Base-by-base conservation (phyloP, 2,113 vertebrate genomes). In the Rhinolophus ferrumequinum region DNA sequence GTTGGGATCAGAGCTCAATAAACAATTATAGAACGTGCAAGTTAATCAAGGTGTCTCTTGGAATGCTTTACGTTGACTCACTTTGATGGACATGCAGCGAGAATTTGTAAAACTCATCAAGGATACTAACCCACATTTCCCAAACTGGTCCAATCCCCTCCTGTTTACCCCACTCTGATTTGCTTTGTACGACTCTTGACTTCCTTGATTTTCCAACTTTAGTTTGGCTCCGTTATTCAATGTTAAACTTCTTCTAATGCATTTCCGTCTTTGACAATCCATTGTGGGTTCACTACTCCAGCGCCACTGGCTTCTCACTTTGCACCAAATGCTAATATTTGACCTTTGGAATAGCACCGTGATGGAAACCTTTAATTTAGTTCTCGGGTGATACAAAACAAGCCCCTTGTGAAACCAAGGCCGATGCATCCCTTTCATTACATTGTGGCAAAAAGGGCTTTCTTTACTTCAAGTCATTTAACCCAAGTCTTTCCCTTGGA, bases 21-120 rank as follows among this genome's bases (percentile, higher is more conserved):
- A 88, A 52, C 92, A 88, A 69, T 69, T 82, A 76, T 52, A 76
- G 50, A 88, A 52, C 44, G 92, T 76, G 67, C 50, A 92, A 75
- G 67, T 82, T 75, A 76, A 83, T 67, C 69, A 76, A 50, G 26
- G 1, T 60, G 28, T 52, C 21, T 28, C 50, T 35, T 83, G n/a
- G 33, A 69, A 62, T 35, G 35, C 69, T 75, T 88, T 88, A 28
- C 41, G 38, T 52, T 88, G 33, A 93, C 60, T 88, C 33, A 67
- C 28, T 50, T 52, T 67, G 47, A 35, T 44, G 60, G 70, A 66
- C 14, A 50, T 10, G 38, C 21, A 69, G 50, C 41, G 76, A 50
- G 22, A 76, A 41, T 11, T 73, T 47, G 81, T 73, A n/a, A 75
- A 92, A 75, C 88, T 75, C 52, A 91, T 95, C n/a, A 12, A 69